Evolutionary conservation across 2,113 vertebrate genomes (phyloP).

Genomic region (Pionites leucogaster): DNA sequence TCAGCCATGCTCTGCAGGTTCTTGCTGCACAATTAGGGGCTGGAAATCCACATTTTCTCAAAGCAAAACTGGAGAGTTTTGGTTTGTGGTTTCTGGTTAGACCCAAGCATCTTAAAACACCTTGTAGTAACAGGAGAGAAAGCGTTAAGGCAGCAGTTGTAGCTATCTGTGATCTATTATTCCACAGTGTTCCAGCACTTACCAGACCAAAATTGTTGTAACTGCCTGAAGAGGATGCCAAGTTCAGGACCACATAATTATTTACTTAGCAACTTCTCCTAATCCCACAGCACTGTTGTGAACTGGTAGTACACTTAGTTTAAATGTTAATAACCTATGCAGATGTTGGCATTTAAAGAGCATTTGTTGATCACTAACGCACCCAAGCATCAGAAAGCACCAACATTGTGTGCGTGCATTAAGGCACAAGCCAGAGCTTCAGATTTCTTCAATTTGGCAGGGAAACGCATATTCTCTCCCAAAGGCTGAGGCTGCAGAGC

Average conservation of each 20-base stretch:
- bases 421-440: not conserved
- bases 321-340: not conserved
- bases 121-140: not conserved
- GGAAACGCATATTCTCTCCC: not conserved
- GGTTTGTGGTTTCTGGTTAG: not conserved
- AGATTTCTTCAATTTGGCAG: not conserved
- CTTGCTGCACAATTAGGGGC: not conserved
- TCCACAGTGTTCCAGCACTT: not conserved
- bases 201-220: not conserved
- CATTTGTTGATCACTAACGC: not conserved
- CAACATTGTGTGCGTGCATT: too few relatives aligned
- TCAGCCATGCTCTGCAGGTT: not conserved
- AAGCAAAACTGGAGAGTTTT: not conserved
- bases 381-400: not conserved
- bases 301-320: not conserved
- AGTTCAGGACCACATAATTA: not conserved
- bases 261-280: conserved; percentile 11
- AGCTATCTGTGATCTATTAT: not conserved
- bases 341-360: not conserved
- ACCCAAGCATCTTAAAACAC: not conserved
- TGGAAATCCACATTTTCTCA: not conserved
- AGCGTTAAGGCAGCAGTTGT: not conserved
- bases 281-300: not conserved
- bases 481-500: not conserved
- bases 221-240: not conserved